Evolutionary conservation across 2,888 invertebrate genomes (phyloP), one percentile per base, ranked within the genome.

Genomic region (Cynaeus angustus): DNA sequence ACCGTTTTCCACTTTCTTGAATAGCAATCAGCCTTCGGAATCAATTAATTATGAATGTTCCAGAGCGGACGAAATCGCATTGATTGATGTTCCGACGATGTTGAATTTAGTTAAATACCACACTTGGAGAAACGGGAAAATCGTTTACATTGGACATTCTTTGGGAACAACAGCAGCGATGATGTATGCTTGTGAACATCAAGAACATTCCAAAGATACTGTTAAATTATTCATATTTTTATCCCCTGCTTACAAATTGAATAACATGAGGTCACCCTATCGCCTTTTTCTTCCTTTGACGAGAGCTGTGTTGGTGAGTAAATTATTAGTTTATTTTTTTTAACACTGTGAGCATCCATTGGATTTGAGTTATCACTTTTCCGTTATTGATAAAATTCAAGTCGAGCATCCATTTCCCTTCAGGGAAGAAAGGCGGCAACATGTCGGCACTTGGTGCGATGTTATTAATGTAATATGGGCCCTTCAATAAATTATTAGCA

Each of bases 251-350:
- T 88, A 87, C 74, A 71, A 88, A 66, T 81, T 93, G 83, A 74
- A 72, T 8, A 77, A 81, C 48, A 84, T 92, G 64, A 87, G 87
- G 74, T 90, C 91, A 67, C 91, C 92, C 0, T 85, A 94, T 33
- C 85, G 88, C 69, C 81, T 90, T 10, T 78, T 94, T 5, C 91
- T 93, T 2, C 91, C 90, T 8, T 89, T 88, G 70, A 86, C 80
- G 53, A 75, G 75, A 66, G 76, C 77, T 10, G 76, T 76, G 37
- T 48, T 80, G 71, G 79, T 80, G 70, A 77, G 78, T 74, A 41
- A 10, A 41, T 38, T 46, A 67, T 21, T 21, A 3, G 4, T 4
- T 21, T 21, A 21, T 21, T 21, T 21, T 21, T 21, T 21, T 21
- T 21, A 21, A 3, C 21, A 21, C 10, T 8, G 56, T 13, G 9